Base-by-base conservation (phyloP, 1,140 invertebrate species). In the Vanessa tameamea region DNA sequence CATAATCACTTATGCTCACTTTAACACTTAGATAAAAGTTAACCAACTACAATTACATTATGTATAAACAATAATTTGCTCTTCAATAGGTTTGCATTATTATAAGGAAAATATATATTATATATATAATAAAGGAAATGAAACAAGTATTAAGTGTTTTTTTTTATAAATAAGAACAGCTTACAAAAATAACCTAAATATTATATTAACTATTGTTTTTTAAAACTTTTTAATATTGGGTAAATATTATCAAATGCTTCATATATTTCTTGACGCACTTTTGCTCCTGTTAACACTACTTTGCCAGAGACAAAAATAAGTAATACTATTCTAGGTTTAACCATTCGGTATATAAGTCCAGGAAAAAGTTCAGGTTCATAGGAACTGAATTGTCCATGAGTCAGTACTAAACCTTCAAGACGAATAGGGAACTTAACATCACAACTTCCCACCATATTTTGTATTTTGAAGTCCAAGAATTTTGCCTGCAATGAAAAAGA, bases 191-290 rank as follows among this genome's bases (percentile, higher is more conserved):
- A 72, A 57, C 31, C 64, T 72, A 66, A 55, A 66, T 12, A 14
- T n/a, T 63, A 43, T 8, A 47, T 67, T 73, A 15, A 72, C 77
- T 88, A 97, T 88, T 97, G 96, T 87, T 99, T 99, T 88, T 99
- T 98, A 90, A 99, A 99, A 92, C 98, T 98, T 93, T 99, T 99
- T 74, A 99, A 93, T 89, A 99, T 99, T 47, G 99, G 99, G 94
- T 99, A 99, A 88, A 99, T 99, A 90, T 99, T 99, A 88, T 99
- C 98, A 94, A 99, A 99, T 3, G 99, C 99, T 93, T 99, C 98
- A 93, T 99, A 99, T 76, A 99, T 99, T 94, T 99, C 99, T 93
- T 97, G 95, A 78, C 99, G 94, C 14, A 99, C 97, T 95, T 99
- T 99, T 48, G 99, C 99, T 82, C 99, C 99, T 79, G 98, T 99